Conservation (phyloP, 2,113 vertebrate genomes). For the Ammospiza nelsoni region DNA sequence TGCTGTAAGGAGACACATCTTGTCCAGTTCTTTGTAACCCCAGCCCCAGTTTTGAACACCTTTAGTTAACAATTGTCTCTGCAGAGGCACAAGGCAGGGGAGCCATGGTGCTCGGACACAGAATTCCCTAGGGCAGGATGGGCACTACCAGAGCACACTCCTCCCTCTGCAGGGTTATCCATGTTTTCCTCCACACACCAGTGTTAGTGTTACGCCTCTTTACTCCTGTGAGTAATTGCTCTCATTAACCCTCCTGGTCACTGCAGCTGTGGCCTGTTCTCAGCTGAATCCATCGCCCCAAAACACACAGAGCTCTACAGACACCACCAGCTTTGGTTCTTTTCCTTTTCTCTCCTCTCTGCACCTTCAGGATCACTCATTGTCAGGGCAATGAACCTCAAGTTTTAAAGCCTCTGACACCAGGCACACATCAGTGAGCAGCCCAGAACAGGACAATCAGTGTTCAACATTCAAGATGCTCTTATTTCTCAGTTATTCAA, state of each 20-base stretch:
- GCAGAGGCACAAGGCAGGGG: neutral
- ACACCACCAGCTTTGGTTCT: neutral
- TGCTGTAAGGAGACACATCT: neutral
- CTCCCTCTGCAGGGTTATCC: neutral
- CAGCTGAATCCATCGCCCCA: neutral
- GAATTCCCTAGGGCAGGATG: neutral
- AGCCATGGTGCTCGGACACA: accelerated
- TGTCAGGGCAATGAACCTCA: neutral
- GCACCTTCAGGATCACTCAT: neutral
- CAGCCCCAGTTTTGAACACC: neutral
- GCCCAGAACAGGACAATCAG: neutral
- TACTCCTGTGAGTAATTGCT: neutral
- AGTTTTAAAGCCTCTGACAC: neutral
- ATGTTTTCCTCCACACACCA: neutral
- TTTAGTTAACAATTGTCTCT: neutral
- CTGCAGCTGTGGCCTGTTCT: neutral
- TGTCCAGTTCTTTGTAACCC: neutral
- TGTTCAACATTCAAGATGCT: neutral
- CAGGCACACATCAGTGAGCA: neutral
- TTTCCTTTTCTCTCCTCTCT: neutral
- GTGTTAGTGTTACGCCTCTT: neutral
- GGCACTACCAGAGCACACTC: accelerated
- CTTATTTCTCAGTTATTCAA: neutral
- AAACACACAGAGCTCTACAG: neutral
- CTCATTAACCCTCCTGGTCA: neutral